Conservation (phyloP, 2,113 vertebrate species). For the Sylvia atricapilla region DNA sequence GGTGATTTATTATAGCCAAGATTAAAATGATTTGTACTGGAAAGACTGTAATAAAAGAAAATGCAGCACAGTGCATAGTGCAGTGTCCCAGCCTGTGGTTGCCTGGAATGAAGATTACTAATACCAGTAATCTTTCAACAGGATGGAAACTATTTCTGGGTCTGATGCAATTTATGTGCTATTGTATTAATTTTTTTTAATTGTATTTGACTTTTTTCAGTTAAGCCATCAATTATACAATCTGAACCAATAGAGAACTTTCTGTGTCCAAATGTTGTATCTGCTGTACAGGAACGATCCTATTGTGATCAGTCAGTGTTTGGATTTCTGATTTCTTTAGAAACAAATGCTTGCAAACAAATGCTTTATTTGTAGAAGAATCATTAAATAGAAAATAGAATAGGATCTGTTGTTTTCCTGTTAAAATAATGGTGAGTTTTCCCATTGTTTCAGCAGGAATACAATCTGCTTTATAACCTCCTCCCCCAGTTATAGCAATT, state of each 20-base stretch:
- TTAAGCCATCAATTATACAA: background rate
- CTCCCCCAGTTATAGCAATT: background rate
- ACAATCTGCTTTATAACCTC: background rate
- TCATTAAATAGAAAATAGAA: background rate
- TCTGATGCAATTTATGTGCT: background rate
- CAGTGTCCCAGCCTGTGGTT: background rate
- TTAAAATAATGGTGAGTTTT: background rate
- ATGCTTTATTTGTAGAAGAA: background rate
- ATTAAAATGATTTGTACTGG: constrained; percentile 29
- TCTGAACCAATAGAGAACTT: background rate
- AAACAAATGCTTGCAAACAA: constrained; percentile 15
- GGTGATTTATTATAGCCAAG: background rate
- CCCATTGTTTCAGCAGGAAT: background rate
- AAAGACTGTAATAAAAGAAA: constrained; percentile 10
- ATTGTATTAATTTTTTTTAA: background rate
- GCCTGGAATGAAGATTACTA: background rate
- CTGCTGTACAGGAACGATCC: background rate
- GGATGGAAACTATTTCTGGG: background rate
- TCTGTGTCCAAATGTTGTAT: background rate
- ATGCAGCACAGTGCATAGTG: background rate
- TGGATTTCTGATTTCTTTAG: constrained; percentile 6
- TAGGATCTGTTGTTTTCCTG: background rate
- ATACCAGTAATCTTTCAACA: background rate
- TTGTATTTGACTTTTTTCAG: background rate
- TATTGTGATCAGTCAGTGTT: background rate